Conservation (phyloP, 2,888 invertebrate genomes). For the Sminthurinus aureus region DNA sequence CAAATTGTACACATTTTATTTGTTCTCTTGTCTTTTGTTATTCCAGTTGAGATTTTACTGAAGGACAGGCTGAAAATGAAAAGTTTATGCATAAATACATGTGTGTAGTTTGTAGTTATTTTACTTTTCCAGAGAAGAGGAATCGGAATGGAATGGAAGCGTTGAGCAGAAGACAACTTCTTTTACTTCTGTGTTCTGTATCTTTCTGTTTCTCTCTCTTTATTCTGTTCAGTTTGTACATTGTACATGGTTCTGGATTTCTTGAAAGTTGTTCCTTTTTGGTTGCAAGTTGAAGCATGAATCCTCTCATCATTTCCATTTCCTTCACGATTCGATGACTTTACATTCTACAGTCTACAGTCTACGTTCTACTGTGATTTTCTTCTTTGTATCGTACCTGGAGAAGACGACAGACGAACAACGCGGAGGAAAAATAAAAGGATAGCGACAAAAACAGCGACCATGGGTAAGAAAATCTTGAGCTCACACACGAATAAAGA, state of each 20-base stretch:
- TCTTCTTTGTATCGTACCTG: neutral
- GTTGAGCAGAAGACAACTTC: neutral
- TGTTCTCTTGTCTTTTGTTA: too few relatives aligned
- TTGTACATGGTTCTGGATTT: neutral
- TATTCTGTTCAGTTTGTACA: neutral
- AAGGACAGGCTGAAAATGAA: too few relatives aligned
- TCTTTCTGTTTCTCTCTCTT: neutral
- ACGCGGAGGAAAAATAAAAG: neutral
- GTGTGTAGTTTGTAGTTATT: too few relatives aligned
- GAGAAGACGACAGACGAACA: neutral
- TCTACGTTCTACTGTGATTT: too few relatives aligned
- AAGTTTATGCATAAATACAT: too few relatives aligned
- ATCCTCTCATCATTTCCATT: neutral
- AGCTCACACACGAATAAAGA: too few relatives aligned
- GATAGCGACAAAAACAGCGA: too few relatives aligned
- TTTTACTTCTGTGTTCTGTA: neutral
- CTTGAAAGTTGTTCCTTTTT: neutral
- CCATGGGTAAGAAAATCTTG: too few relatives aligned
- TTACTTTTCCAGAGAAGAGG: neutral
- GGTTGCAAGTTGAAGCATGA: neutral
- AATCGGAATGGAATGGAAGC: neutral
- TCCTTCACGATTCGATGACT: conserved; percentile 17
- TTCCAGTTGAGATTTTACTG: too few relatives aligned
- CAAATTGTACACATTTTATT: too few relatives aligned
- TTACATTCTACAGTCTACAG: neutral